These are phyloP conservation scores for Pteria penguin DNA, from an alignment of 2,888 invertebrate genomes.

Conservation along the genomic window DNA sequence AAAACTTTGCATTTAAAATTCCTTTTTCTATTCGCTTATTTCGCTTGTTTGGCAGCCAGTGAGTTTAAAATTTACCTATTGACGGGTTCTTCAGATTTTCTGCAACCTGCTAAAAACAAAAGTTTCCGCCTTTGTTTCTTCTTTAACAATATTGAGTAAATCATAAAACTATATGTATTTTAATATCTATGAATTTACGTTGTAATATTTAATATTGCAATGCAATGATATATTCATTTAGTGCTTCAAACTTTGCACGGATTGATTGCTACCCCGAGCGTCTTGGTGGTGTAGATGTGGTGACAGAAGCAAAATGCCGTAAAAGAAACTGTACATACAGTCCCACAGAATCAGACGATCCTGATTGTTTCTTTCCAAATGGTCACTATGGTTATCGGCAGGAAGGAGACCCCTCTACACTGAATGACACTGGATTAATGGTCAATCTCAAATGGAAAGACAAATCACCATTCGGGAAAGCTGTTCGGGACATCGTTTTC, in stretches of 20 bases:
- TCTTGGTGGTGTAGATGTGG: conserved; percentile 53
- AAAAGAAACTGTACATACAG: conserved; percentile 59
- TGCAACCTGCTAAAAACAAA: too few relatives aligned
- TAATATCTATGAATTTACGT: not conserved
- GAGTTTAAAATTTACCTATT: too few relatives aligned
- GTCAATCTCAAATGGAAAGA: conserved; percentile 51
- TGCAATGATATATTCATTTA: not conserved
- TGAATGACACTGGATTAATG: conserved; percentile 39
- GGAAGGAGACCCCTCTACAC: not conserved
- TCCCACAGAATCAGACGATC: conserved; percentile 35
- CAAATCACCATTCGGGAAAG: conserved; percentile 38
- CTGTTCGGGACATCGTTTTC: conserved; percentile 49
- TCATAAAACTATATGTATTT: not conserved
- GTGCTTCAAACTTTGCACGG: conserved; percentile 22
- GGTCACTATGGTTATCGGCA: conserved; percentile 54
- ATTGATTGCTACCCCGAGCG: conserved; percentile 67
- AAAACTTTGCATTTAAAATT: too few relatives aligned
- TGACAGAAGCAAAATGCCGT: conserved; percentile 54
- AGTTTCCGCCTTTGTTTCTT: too few relatives aligned
- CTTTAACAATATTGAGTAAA: not conserved
- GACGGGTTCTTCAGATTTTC: too few relatives aligned
- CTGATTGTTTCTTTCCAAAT: conserved; percentile 56
- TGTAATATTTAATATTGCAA: conserved; percentile 3
- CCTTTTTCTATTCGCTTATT: too few relatives aligned
- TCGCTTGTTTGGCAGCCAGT: too few relatives aligned